Evolutionary conservation across 2,113 vertebrate species (phyloP).

Genomic region (Thunnus maccoyii): DNA sequence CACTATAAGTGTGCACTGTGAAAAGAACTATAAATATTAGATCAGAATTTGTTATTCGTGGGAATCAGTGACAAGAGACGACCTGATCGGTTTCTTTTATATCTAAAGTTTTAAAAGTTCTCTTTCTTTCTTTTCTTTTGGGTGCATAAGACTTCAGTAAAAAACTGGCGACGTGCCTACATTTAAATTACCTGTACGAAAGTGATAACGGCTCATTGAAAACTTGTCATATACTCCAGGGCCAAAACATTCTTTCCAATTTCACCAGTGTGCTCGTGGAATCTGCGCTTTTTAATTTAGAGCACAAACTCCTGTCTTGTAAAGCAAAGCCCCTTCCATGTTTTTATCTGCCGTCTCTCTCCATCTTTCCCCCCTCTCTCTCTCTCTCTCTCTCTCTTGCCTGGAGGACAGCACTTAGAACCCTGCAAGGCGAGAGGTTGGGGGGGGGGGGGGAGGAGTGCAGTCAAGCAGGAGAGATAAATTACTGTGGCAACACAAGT

Average conservation of each 20-base stretch:
- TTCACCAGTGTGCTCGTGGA: constrained; percentile 32
- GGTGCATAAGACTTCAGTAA: constrained; percentile 7
- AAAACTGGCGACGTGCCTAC: constrained; percentile 30
- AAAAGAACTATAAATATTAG: neutral
- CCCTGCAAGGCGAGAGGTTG: constrained; percentile 48
- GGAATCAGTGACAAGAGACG: no score
- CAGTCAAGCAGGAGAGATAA: constrained; percentile 73
- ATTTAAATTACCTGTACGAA: constrained; percentile 42
- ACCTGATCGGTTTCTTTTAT: no score
- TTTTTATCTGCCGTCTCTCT: constrained; percentile 29
- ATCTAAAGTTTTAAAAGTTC: constrained; percentile 3
- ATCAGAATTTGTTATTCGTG: neutral
- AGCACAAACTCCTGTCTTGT: constrained; percentile 28
- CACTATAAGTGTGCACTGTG: neutral
- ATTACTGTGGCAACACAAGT: constrained; percentile 76
- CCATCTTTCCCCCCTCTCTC: neutral
- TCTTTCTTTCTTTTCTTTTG: constrained; percentile 16
- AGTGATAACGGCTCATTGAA: constrained; percentile 36
- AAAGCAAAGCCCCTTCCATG: constrained; percentile 21
- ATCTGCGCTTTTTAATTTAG: constrained; percentile 48
- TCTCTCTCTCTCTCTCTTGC: constrained; percentile 23
- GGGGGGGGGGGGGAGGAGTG: neutral
- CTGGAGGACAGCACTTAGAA: constrained; percentile 62
- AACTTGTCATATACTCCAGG: constrained; percentile 20
- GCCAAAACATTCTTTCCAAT: constrained; percentile 31